Percentiles rank a stretch among this genome's conserved stretches.
Evolutionary conservation across 2,113 vertebrate genomes (phyloP).

Genomic region (human): GRCh38 chr12:86625501-86626000

Average conservation of each 20-base stretch:
- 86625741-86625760: neutral
- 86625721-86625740: neutral
- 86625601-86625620: no score
- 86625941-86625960: neutral
- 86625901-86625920: neutral
- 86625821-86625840: neutral
- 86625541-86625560: neutral
- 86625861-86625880: neutral
- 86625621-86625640: neutral
- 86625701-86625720: neutral
- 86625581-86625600: neutral
- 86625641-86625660: neutral
- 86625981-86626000: no score
- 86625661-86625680: neutral
- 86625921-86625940: neutral
- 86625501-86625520: neutral
- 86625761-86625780: neutral
- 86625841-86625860: neutral
- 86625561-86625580: neutral
- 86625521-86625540: neutral
- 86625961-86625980: neutral
- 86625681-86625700: neutral
- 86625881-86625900: neutral
- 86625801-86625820: neutral
- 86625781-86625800: neutral